Evolutionary conservation across 2,888 invertebrate genomes (phyloP).

Genomic region (Drosophila subsilvestris): DNA sequence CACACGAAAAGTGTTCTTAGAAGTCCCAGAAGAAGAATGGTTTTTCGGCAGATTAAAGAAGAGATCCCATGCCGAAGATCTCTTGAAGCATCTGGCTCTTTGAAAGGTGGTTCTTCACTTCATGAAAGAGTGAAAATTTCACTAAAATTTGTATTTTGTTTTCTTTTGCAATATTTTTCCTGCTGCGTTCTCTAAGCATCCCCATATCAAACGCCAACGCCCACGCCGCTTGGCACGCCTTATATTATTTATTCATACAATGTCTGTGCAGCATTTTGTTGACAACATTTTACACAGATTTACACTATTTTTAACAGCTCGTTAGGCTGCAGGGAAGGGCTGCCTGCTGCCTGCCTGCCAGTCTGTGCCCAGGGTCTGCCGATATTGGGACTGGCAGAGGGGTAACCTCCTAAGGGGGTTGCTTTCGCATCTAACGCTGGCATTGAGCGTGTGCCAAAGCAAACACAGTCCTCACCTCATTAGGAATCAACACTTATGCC

Average conservation of each 20-base stretch:
- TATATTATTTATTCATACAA: slow-evolving; percentile 48
- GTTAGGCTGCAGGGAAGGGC: slow-evolving; percentile 44
- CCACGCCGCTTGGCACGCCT: slow-evolving; percentile 23
- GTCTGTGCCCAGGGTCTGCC: neutral
- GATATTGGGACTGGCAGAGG: slow-evolving; percentile 6
- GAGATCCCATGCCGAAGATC: neutral
- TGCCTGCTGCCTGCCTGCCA: slow-evolving; percentile 5
- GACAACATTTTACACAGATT: slow-evolving; percentile 57
- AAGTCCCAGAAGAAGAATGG: neutral
- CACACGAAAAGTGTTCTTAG: neutral
- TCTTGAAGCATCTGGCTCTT: neutral
- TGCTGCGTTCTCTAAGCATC: slow-evolving; percentile 16
- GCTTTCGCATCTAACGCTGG: slow-evolving; percentile 19
- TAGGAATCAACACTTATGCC: slow-evolving; percentile 28
- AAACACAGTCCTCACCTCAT: slow-evolving; percentile 29
- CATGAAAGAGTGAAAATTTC: neutral
- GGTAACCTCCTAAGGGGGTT: slow-evolving; percentile 7
- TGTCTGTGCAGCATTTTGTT: slow-evolving; percentile 46
- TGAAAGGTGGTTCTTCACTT: neutral
- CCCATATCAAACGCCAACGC: slow-evolving; percentile 5
- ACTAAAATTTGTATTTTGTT: neutral
- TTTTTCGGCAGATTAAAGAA: too few relatives aligned
- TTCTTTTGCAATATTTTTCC: neutral
- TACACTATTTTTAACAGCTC: slow-evolving; percentile 56
- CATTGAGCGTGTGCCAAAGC: slow-evolving; percentile 66